Percentiles rank a stretch among this genome's conserved stretches.
phyloP scores from a whole-genome alignment of 2,113 vertebrate species.

The Hippocampus barbouri region DNA sequence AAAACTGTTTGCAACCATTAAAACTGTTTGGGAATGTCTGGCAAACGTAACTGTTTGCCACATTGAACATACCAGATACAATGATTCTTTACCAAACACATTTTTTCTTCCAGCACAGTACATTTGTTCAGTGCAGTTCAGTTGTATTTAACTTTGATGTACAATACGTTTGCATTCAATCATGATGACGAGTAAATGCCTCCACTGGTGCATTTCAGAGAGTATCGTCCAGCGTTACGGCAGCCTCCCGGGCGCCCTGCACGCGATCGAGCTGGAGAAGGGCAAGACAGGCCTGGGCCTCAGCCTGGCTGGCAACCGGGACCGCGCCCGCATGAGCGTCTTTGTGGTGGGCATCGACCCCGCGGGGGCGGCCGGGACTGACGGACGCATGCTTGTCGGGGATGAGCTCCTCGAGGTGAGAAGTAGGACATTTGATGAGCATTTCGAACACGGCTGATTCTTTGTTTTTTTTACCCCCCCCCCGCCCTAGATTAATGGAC shows the following conservation, averaged over 20 bases:
- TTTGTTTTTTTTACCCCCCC: background rate
- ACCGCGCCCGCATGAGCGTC: conserved; percentile 93
- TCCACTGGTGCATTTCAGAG: conserved; percentile 63
- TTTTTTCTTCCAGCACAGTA: too few species aligned
- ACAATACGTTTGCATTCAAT: too few species aligned
- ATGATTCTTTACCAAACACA: too few species aligned
- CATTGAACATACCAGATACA: too few species aligned
- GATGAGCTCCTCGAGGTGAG: conserved; percentile 93
- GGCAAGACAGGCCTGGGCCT: conserved; percentile 89
- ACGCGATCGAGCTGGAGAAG: conserved; percentile 94
- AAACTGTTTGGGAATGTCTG: too few species aligned
- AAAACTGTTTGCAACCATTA: too few species aligned
- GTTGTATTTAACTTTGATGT: too few species aligned
- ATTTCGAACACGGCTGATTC: background rate
- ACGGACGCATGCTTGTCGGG: conserved; percentile 85
- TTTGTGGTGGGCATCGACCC: conserved; percentile 96
- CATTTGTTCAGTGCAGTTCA: too few species aligned
- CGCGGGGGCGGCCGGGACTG: conserved; percentile 87
- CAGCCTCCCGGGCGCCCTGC: conserved; percentile 80
- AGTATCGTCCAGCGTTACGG: conserved; percentile 84
- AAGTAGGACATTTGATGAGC: background rate
- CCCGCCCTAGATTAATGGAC: conserved; percentile 84
- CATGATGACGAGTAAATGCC: background rate
- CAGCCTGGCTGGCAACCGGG: conserved; percentile 95
- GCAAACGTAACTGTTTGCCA: too few species aligned